phyloP scores from a whole-genome alignment of 2,797 vertebrate species.

The Cynodonichthys magdalenae region DNA sequence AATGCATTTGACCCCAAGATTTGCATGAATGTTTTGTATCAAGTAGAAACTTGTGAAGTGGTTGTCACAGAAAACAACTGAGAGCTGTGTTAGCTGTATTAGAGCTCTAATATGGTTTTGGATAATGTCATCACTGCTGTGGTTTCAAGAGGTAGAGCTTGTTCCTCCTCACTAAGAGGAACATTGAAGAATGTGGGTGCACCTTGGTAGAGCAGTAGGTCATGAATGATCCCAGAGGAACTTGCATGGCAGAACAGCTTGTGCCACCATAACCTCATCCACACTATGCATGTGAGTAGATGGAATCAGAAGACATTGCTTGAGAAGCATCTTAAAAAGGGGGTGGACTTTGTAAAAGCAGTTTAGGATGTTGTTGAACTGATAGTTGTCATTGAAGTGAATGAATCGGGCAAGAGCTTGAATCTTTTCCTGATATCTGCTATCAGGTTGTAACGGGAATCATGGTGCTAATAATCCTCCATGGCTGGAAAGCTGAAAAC shows the following conservation, averaged over 20 bases:
- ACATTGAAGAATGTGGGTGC: slow-evolving; percentile 42
- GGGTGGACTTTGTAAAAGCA: slow-evolving; percentile 32
- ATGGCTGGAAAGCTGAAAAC: slow-evolving; percentile 31
- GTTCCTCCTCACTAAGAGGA: slow-evolving; percentile 37
- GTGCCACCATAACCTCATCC: slow-evolving; percentile 43
- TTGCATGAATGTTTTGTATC: not conserved
- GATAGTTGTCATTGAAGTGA: slow-evolving; percentile 1
- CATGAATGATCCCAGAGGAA: slow-evolving; percentile 32
- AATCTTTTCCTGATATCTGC: slow-evolving; percentile 25
- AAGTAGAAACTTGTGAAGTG: not conserved
- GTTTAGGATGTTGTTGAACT: slow-evolving; percentile 14
- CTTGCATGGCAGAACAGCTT: slow-evolving; percentile 29
- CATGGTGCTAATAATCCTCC: slow-evolving; percentile 28
- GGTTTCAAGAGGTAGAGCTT: slow-evolving; percentile 26
- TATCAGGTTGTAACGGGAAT: slow-evolving; percentile 12
- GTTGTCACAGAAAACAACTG: not conserved
- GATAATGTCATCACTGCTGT: slow-evolving; percentile 37
- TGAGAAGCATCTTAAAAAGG: slow-evolving; percentile 22
- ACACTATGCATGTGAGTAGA: slow-evolving; percentile 37
- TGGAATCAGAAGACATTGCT: slow-evolving; percentile 28
- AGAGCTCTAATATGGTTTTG: slow-evolving; percentile 12
- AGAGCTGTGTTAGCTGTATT: too few species aligned
- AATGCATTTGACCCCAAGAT: not conserved
- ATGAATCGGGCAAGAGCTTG: not conserved
- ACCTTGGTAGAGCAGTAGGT: slow-evolving; percentile 43